Base-by-base conservation (phyloP, 2,113 vertebrate genomes). In the Labeo rohita region DNA sequence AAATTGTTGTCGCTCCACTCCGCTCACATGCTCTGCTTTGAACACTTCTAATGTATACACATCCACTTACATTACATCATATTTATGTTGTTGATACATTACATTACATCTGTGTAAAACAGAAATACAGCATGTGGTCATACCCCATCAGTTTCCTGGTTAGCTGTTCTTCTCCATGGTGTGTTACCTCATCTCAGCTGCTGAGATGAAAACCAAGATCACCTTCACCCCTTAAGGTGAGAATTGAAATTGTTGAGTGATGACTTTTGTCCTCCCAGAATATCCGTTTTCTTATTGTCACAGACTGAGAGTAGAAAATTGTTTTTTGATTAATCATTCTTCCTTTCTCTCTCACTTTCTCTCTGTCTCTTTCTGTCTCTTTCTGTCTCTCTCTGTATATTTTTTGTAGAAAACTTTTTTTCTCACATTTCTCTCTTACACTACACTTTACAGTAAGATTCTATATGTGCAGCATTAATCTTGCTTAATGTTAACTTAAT, bases 191-290 rank as follows among this genome's bases (percentile, higher is more conserved):
- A 43, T 39, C 16, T 72, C 68, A 21, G 68, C 16, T 45, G 68
- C 68, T 72, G 16, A 45, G 36, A 72, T 76, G 59, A 63, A 23
- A 63, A 54, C 23, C n/a, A 80, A 21, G 16, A n/a, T 73, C 49
- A 56, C 34, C 81, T 73, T 23, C 68, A 45, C 81, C 81, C 49
- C 34, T 49, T 16, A 54, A 73, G 50, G 81, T 83, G 81, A 45
- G 81, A 83, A 83, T 83, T 73, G 50, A 73, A 83, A 83, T 72
- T 23, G 4, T 68, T 36, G 81, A 36, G 28, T 2, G n/a, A 28
- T 54, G 23, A 54, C 50, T 56, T 54, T 21, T 45, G 68, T 70
- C 15, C 66, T 70, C 66, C 36, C 16, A 70, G 66, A 70, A 70
- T 43, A 68, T 39, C 65, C 0, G 65, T 39, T 39, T 68, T 39